Conservation (phyloP, 2,888 invertebrate species). For the Epistrophella euchroma region DNA sequence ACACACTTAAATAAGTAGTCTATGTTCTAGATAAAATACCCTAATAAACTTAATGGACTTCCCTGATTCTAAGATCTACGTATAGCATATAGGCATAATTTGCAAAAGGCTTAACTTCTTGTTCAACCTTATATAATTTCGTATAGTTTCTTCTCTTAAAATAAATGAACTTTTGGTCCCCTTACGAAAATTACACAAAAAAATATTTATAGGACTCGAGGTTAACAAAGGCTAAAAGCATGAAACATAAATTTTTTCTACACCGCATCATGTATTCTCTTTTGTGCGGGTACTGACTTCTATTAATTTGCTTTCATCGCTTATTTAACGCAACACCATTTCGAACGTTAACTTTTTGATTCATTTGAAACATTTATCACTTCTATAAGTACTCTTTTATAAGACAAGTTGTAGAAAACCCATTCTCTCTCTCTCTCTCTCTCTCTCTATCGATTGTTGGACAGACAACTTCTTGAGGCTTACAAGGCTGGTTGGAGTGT, state of each 20-base stretch:
- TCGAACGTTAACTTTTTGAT: slow-evolving; percentile 65
- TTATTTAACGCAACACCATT: slow-evolving; percentile 59
- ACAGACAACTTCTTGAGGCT: not conserved
- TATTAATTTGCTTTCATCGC: slow-evolving; percentile 56
- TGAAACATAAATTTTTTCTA: slow-evolving; percentile 10
- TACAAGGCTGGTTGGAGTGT: not conserved
- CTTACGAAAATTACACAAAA: not conserved
- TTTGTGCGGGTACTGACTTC: not conserved
- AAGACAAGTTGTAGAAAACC: slow-evolving; percentile 59
- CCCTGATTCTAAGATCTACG: not conserved
- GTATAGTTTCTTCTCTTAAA: not conserved
- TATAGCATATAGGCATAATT: not conserved
- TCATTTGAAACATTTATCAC: slow-evolving; percentile 66
- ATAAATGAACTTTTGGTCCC: not conserved
- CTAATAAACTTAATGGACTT: not conserved
- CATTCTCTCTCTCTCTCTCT: slow-evolving; percentile 32
- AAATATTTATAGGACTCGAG: not conserved
- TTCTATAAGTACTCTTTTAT: slow-evolving; percentile 56
- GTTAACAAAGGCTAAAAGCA: slow-evolving; percentile 26
- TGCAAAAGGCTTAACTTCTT: slow-evolving; percentile 4
- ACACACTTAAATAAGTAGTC: not conserved
- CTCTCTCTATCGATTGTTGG: slow-evolving; percentile 49
- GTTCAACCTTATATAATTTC: not conserved
- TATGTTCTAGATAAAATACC: not conserved
- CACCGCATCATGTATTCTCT: not conserved